A percentile compares a stretch with the other conserved stretches of the same genome.
phyloP scores from a whole-genome alignment of 2,888 invertebrate species.

The Drosophila rubida region DNA sequence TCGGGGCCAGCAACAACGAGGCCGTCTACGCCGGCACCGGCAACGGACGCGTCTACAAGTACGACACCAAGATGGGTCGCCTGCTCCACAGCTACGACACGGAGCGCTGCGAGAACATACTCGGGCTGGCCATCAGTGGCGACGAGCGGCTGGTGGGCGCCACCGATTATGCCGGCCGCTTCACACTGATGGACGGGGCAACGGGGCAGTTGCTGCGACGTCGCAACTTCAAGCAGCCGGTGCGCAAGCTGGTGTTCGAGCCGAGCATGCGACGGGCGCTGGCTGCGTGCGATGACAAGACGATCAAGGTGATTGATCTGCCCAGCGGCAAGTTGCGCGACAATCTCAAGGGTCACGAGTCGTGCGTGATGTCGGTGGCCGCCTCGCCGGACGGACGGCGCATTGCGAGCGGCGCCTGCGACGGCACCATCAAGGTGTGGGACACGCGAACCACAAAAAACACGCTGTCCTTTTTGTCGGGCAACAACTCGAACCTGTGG shows the following conservation, averaged over 20 bases:
- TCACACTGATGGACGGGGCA: slow-evolving; percentile 37
- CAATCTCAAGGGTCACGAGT: slow-evolving; percentile 16
- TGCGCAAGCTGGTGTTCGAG: slow-evolving; percentile 36
- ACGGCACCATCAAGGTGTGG: slow-evolving; percentile 51
- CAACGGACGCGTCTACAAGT: slow-evolving; percentile 33
- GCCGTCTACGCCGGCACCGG: slow-evolving; percentile 45
- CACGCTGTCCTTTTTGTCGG: slow-evolving; percentile 8
- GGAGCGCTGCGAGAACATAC: slow-evolving; percentile 18
- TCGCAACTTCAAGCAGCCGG: slow-evolving; percentile 8
- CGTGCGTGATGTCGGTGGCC: slow-evolving; percentile 36
- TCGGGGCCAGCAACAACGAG: slow-evolving; percentile 8
- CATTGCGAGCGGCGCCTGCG: slow-evolving; percentile 34
- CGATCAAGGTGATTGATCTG: slow-evolving; percentile 43
- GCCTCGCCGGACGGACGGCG: slow-evolving; percentile 25
- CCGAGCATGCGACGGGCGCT: neutral
- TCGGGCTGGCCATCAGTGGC: slow-evolving; percentile 32
- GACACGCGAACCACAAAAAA: slow-evolving; percentile 33
- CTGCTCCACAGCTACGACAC: slow-evolving; percentile 38
- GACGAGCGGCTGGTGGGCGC: slow-evolving; percentile 28
- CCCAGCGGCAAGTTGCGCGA: slow-evolving; percentile 20
- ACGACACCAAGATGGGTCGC: slow-evolving; percentile 18
- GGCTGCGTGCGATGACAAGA: slow-evolving; percentile 51
- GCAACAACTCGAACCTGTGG: slow-evolving; percentile 37
- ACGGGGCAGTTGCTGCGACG: slow-evolving; percentile 33
- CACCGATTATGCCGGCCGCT: slow-evolving; percentile 31